phyloP scores from a whole-genome alignment of 2,888 invertebrate species.

The Pandemis heparana region DNA sequence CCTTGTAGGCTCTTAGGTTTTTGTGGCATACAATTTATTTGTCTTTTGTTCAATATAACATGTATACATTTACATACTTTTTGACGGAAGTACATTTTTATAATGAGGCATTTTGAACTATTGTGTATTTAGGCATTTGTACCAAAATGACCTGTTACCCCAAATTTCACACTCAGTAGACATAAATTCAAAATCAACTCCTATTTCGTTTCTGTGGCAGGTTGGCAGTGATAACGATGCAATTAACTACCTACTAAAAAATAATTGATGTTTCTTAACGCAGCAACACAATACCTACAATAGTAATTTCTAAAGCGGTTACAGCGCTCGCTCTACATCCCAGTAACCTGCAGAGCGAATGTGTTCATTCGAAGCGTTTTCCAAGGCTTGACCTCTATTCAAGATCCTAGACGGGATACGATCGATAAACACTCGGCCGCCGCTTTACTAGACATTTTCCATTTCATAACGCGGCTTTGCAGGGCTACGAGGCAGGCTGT shows the following conservation, averaged over 20 bases:
- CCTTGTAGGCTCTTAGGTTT: not conserved
- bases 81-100: too few species aligned
- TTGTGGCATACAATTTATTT: too few species aligned
- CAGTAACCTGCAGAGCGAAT: not conserved
- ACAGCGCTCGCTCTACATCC: not conserved
- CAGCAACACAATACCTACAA: not conserved
- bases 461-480: conserved; percentile 16
- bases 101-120: too few species aligned
- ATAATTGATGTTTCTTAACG: not conserved
- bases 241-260: not conserved
- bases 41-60: too few species aligned
- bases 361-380: conserved; percentile 10
- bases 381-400: conserved; percentile 29
- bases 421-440: conserved; percentile 26
- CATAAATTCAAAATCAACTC: too few species aligned
- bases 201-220: too few species aligned
- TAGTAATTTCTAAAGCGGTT: not conserved
- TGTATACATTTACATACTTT: too few species aligned
- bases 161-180: too few species aligned
- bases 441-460: conserved; percentile 19
- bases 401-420: conserved; percentile 31
- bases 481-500: conserved; percentile 13
- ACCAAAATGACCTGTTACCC: too few species aligned
- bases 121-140: too few species aligned
- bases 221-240: too few species aligned